These are phyloP conservation scores for Lagopus muta DNA, from an alignment of 2,113 vertebrate genomes.

Conservation along the genomic window DNA sequence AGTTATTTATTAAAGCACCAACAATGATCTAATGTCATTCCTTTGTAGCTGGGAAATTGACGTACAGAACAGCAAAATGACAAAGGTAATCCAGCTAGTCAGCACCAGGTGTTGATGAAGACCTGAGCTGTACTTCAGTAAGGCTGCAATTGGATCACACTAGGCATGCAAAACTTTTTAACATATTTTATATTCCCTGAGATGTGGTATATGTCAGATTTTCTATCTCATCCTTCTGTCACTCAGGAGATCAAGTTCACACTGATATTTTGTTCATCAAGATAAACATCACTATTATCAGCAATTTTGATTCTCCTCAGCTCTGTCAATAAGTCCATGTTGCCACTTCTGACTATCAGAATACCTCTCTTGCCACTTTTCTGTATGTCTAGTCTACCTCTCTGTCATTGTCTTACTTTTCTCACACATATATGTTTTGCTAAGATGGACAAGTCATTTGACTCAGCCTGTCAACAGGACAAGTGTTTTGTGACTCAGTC, in stretches of 20 bases:
- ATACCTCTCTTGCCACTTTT: neutral
- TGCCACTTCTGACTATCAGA: neutral
- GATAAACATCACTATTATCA: neutral
- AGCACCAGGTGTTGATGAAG: neutral
- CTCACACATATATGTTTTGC: neutral
- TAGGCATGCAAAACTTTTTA: neutral
- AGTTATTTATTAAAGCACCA: neutral
- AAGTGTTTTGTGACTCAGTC: accelerated
- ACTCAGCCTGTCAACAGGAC: neutral
- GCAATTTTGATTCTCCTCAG: neutral
- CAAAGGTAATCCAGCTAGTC: neutral
- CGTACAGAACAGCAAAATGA: neutral
- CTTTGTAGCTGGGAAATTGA: neutral
- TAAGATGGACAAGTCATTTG: neutral
- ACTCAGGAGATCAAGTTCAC: neutral
- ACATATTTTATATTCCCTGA: neutral
- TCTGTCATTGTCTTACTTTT: neutral
- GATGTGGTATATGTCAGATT: neutral
- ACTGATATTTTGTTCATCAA: neutral
- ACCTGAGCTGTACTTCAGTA: neutral
- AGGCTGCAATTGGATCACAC: neutral
- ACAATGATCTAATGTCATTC: neutral
- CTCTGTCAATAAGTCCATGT: neutral
- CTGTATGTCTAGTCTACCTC: neutral
- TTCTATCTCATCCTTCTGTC: neutral